Conservation (phyloP, 2,113 vertebrate genomes). For the Tenrec ecaudatus region DNA sequence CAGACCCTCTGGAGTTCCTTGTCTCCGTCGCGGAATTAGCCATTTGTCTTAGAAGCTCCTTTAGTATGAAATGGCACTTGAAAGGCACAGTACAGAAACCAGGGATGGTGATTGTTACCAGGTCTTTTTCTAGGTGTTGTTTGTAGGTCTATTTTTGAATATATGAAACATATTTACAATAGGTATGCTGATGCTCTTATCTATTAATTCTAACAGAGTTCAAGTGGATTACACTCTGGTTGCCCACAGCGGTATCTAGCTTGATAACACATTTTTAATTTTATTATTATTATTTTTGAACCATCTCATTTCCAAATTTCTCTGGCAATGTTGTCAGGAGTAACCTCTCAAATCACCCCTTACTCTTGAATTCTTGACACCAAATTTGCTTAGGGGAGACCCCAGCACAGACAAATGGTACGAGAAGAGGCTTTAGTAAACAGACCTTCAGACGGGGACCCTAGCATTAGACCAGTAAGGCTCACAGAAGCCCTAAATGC, state of each 20-base stretch:
- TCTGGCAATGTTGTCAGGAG: not conserved
- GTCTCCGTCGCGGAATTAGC: not conserved
- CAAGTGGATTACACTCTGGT: not conserved
- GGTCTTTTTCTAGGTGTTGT: no score
- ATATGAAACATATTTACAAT: not conserved
- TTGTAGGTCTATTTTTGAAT: not conserved
- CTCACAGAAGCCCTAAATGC: not conserved
- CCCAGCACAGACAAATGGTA: not conserved
- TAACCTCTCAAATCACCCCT: not conserved
- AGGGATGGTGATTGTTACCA: not conserved
- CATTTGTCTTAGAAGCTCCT: not conserved
- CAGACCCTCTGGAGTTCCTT: not conserved
- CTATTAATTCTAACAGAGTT: not conserved
- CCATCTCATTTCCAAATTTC: not conserved
- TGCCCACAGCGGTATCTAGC: not conserved
- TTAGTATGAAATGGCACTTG: not conserved
- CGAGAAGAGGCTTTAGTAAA: not conserved
- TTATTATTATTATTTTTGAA: not conserved
- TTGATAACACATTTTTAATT: not conserved
- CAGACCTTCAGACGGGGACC: not conserved
- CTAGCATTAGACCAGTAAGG: not conserved
- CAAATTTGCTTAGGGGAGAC: not conserved
- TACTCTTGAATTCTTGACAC: not conserved
- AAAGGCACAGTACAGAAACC: not conserved
- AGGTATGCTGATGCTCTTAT: not conserved